Evolutionary conservation across 2,797 vertebrate genomes (phyloP), one percentile per base, ranked within the genome.

Genomic region (Peromyscus attwateri): DNA sequence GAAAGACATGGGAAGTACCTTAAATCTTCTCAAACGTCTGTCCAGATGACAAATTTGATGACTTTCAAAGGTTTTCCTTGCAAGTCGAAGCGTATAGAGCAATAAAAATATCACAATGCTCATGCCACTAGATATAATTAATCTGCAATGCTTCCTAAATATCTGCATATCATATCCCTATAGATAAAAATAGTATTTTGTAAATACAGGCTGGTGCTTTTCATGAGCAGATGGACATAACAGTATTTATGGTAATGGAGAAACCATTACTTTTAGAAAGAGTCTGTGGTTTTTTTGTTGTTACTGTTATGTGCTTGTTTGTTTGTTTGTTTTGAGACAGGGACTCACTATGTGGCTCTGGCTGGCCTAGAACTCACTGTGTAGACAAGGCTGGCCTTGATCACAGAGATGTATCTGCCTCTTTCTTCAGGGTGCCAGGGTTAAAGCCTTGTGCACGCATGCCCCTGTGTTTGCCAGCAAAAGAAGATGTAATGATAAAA

Each of bases 241-340:
- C 76, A 37, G 17, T 70, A 55, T 89, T 84, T 82, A 75, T 27
- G 64, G 14, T 70, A 40, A 29, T 3, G 16, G 76, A 73, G 82
- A 96, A 95, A 57, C 6, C 19, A 25, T 6, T 68, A 66, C 29
- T 92, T 92, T 94, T 55, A 81, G 92, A 87, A 96, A 88, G 89
- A 85, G 85, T 21, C n/a, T 92, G 43, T 52, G 31, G 7, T 14
- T 73, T 94, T 94, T 96, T 43, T 55, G 5, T 66, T 85, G 21
- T 16, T 49, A 34, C 14, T 66, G 12, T 49, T 68, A 49, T 64
- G 60, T 83, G 81, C 6, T 21, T 52, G 0, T 52, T 43, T 46
- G 81, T 62, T 84, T 46, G 81, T 64, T 84, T 83, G 43, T 68
- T 85, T 85, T n/a, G 46, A 87, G 21, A 52, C 6, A 52, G 46